Conservation (phyloP, 2,113 vertebrate genomes). For the Chaetops frenatus region DNA sequence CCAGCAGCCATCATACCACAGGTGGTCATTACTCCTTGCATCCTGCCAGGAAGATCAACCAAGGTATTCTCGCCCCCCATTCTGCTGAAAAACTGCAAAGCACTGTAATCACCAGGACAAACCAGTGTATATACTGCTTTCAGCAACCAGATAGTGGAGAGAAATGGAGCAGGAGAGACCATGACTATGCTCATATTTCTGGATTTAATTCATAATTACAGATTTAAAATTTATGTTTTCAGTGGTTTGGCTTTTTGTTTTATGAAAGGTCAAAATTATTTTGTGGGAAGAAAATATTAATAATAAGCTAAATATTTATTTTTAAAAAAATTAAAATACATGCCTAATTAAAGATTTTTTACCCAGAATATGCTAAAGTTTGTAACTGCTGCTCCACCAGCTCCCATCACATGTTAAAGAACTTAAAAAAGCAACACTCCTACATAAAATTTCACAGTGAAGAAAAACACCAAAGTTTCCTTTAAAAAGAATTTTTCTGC, state of each 20-base stretch:
- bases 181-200: not conserved
- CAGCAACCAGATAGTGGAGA: not conserved
- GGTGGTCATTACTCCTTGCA: not conserved
- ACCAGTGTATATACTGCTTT: not conserved
- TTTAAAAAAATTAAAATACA: not conserved
- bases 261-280: not conserved
- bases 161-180: not conserved
- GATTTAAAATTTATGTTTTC: not conserved
- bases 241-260: not conserved
- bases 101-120: not conserved
- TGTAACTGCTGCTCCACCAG: not conserved
- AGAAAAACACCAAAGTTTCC: not conserved
- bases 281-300: not conserved
- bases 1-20: not conserved
- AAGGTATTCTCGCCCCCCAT: not conserved
- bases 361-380: not conserved
- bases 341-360: not conserved
- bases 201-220: not conserved
- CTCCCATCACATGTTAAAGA: not conserved
- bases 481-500: not conserved
- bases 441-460: slow-evolving; percentile 7
- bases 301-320: not conserved
- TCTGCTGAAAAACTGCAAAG: not conserved
- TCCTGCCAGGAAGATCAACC: not conserved
- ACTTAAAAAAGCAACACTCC: slow-evolving; percentile 38